Percentiles rank a stretch among this genome's conserved stretches.
phyloP scores from a whole-genome alignment of 2,113 vertebrate species.

The Chaetodon auriga region DNA sequence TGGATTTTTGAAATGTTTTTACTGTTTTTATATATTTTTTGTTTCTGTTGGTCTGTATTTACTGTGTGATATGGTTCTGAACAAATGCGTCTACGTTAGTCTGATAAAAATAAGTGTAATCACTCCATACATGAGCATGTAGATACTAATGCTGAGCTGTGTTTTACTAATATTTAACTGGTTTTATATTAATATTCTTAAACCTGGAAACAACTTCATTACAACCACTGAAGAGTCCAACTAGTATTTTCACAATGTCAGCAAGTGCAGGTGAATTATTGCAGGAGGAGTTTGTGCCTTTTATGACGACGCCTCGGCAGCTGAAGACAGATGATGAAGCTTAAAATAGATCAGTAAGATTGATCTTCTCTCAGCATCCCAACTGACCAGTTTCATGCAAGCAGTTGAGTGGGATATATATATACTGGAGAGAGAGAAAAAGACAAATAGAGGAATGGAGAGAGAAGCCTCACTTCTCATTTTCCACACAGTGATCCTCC shows the following conservation, averaged over 20 bases:
- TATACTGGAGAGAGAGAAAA: no score
- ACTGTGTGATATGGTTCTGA: background rate
- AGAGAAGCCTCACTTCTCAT: no score
- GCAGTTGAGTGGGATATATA: background rate
- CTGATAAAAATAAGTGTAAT: background rate
- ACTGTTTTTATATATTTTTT: background rate
- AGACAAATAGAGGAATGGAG: no score
- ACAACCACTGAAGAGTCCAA: background rate
- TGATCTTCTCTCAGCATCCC: constrained; percentile 20
- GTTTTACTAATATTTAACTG: constrained; percentile 45
- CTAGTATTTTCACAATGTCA: background rate
- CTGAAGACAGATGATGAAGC: constrained; percentile 37
- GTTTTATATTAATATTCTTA: constrained; percentile 25
- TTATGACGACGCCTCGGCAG: constrained; percentile 11
- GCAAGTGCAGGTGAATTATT: background rate
- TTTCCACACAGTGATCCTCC: background rate
- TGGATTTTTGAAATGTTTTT: background rate
- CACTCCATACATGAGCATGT: constrained; percentile 6
- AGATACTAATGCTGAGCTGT: constrained; percentile 21
- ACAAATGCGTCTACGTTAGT: background rate
- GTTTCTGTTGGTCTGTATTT: background rate
- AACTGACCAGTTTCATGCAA: constrained; percentile 17
- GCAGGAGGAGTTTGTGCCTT: background rate
- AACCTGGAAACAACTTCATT: constrained; percentile 14
- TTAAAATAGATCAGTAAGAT: constrained; percentile 45